These are phyloP conservation scores for Atethmia centrago DNA, from an alignment of 2,888 invertebrate genomes.

Conservation along the genomic window DNA sequence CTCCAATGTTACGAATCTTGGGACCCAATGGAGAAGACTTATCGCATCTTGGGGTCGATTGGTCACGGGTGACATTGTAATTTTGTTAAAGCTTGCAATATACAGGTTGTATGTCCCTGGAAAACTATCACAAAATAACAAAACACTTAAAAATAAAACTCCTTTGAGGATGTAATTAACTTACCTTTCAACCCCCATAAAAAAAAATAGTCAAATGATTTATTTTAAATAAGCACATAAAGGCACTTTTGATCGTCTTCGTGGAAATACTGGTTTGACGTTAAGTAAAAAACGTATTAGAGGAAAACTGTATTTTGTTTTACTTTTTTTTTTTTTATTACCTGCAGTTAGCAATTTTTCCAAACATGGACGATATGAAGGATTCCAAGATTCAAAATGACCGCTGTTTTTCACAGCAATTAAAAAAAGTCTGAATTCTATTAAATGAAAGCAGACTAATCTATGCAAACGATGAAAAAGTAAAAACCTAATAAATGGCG, in stretches of 20 bases:
- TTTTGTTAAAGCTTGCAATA: neutral
- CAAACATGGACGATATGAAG: neutral
- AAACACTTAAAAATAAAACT: neutral
- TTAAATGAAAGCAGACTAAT: neutral
- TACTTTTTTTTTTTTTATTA: too few relatives aligned
- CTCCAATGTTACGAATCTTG: slow-evolving; percentile 10
- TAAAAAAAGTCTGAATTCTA: neutral
- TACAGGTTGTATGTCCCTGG: neutral
- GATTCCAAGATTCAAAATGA: neutral
- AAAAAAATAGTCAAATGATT: too few relatives aligned
- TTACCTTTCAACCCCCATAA: too few relatives aligned
- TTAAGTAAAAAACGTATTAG: too few relatives aligned
- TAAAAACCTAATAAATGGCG: neutral
- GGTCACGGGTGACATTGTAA: slow-evolving; percentile 5
- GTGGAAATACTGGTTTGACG: neutral
- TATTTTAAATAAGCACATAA: too few relatives aligned
- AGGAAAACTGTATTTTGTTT: neutral
- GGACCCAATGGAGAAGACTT: neutral
- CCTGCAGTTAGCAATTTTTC: neutral
- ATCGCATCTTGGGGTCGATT: slow-evolving; percentile 14
- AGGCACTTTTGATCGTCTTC: too few relatives aligned
- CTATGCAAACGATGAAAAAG: neutral
- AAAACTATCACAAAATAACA: neutral
- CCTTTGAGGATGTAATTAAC: neutral
- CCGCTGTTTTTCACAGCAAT: neutral